Conservation (phyloP, 1,140 invertebrate species). For the Drosophila equinoxialis region DNA sequence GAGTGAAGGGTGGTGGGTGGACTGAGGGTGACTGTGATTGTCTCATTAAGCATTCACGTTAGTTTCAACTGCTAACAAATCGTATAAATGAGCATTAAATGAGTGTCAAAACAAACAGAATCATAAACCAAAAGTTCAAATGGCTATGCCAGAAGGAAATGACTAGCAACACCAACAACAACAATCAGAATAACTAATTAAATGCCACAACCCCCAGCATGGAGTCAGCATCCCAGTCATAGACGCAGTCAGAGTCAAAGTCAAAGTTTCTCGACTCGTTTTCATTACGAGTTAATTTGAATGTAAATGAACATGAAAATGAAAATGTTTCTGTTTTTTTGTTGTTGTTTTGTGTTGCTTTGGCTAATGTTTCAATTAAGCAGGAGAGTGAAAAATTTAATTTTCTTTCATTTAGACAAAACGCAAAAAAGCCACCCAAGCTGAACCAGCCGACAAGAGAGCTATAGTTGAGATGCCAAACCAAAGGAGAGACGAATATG, state of each 20-base stretch:
- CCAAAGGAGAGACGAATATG: background rate
- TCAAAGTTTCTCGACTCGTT: conserved; percentile 72
- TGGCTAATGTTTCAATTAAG: conserved; percentile 82
- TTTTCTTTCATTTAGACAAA: conserved; percentile 76
- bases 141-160: conserved; percentile 61
- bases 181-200: conserved; percentile 77
- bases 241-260: conserved; percentile 45
- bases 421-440: conserved; percentile 67
- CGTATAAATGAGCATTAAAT: conserved; percentile 45
- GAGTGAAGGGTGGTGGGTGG: background rate
- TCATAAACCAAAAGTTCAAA: conserved; percentile 50
- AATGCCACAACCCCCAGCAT: conserved; percentile 69
- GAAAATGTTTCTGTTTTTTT: conserved; percentile 52
- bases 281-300: conserved; percentile 83
- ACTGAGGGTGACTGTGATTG: background rate
- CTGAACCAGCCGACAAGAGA: conserved; percentile 9
- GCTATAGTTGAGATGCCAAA: conserved; percentile 9
- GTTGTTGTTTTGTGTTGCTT: background rate
- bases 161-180: conserved; percentile 52
- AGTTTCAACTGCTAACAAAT: conserved; percentile 32
- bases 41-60: conserved; percentile 12
- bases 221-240: conserved; percentile 9
- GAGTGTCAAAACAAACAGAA: conserved; percentile 63
- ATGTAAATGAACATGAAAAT: conserved; percentile 76
- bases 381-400: conserved; percentile 80